A percentile compares a stretch with the other conserved stretches of the same genome.
Conservation (phyloP, 2,888 invertebrate species). For the Pterostichus niger region DNA sequence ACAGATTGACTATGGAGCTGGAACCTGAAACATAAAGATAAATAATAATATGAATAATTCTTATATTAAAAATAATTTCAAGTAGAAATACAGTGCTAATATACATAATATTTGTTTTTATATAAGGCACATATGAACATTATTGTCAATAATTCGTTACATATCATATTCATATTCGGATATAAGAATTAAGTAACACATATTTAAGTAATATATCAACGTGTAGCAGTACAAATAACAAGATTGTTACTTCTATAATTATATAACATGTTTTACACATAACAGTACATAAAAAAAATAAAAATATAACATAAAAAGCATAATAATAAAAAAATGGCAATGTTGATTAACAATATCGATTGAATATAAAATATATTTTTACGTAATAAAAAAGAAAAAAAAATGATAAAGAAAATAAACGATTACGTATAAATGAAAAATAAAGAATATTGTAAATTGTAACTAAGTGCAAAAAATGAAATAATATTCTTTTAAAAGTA, state of each 20-base stretch:
- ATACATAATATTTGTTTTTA: constrained; percentile 54
- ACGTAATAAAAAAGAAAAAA: constrained; percentile 39
- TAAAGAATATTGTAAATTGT: constrained; percentile 15
- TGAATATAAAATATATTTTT: constrained; percentile 55
- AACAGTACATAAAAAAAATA: constrained; percentile 46
- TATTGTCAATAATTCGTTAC: constrained; percentile 58
- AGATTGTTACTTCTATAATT: constrained; percentile 45
- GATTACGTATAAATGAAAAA: constrained; percentile 14
- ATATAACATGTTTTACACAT: constrained; percentile 23
- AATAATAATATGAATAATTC: constrained; percentile 40
- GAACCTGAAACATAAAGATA: neutral
- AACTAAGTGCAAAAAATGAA: constrained; percentile 32
- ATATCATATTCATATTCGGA: constrained; percentile 23
- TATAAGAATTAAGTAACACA: constrained; percentile 54
- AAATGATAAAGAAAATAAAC: constrained; percentile 4
- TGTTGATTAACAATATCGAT: constrained; percentile 48
- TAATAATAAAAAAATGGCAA: constrained; percentile 56
- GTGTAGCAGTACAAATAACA: constrained; percentile 34
- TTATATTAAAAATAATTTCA: constrained; percentile 64
- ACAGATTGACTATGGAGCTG: too few species aligned
- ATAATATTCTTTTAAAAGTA: constrained; percentile 4
- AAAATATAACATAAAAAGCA: constrained; percentile 56
- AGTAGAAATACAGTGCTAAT: constrained; percentile 62
- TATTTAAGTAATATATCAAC: constrained; percentile 51
- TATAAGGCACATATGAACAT: constrained; percentile 51